A percentile compares a stretch with the other conserved stretches of the same genome.
These are phyloP conservation scores for Lagopus muta DNA, from an alignment of 2,113 vertebrate species.

Conservation along the genomic window DNA sequence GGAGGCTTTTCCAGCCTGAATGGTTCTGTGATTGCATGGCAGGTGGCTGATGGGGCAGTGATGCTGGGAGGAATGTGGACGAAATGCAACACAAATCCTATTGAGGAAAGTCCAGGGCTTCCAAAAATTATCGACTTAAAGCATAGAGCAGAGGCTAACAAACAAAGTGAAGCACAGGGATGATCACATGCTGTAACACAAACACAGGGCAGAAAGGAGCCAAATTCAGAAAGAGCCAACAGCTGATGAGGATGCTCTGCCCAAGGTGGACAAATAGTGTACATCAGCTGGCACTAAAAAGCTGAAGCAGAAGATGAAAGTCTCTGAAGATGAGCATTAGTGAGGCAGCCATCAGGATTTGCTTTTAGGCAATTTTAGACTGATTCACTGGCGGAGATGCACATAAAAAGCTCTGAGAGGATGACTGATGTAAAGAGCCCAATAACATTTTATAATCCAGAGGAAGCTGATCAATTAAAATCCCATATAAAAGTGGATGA, in stretches of 20 bases:
- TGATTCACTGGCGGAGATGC: neutral
- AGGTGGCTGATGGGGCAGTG: accelerated
- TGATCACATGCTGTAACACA: neutral
- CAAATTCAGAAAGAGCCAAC: neutral
- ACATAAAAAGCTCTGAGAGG: neutral
- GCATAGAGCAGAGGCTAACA: neutral
- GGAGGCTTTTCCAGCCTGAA: no score
- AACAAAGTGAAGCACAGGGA: neutral
- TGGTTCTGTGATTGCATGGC: no score
- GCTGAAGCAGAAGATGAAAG: neutral
- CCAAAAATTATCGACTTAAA: neutral
- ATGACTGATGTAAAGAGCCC: neutral
- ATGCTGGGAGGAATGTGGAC: neutral
- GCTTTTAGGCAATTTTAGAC: neutral
- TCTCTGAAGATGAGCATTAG: neutral
- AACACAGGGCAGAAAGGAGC: neutral
- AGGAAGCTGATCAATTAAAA: neutral
- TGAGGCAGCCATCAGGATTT: neutral
- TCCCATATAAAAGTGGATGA: accelerated
- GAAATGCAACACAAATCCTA: neutral
- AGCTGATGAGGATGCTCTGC: neutral
- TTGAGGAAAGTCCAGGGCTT: neutral
- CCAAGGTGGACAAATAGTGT: neutral
- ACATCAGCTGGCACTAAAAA: neutral
- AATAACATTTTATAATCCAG: neutral